Percentiles rank a stretch among this genome's conserved stretches.
These are phyloP conservation scores for Lymantria monacha DNA, from an alignment of 2,888 invertebrate species.

Conservation along the genomic window DNA sequence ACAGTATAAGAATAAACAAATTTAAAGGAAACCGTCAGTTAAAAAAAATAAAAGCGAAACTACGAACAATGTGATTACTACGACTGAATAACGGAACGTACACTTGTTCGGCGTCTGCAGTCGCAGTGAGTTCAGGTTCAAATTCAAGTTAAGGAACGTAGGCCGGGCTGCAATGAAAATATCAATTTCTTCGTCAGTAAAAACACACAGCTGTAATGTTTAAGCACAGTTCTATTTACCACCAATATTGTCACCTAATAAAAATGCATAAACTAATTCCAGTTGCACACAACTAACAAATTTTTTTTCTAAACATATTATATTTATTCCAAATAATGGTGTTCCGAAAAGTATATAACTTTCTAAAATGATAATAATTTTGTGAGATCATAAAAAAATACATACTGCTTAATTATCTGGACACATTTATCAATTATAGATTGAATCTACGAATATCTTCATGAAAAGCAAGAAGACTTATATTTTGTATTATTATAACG, in stretches of 20 bases:
- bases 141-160: conserved; percentile 98
- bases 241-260: neutral
- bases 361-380: too few species aligned
- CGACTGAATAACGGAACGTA: conserved; percentile 83
- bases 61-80: conserved; percentile 58
- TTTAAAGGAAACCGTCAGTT: conserved; percentile 34
- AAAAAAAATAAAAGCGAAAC: conserved; percentile 62
- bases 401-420: too few species aligned
- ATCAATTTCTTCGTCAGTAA: conserved; percentile 52
- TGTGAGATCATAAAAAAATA: too few species aligned
- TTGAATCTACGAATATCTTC: too few species aligned
- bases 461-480: too few species aligned
- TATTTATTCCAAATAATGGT: too few species aligned
- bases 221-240: too few species aligned
- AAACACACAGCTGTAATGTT: conserved; percentile 20
- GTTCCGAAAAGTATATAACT: too few species aligned
- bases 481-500: too few species aligned
- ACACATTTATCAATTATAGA: too few species aligned
- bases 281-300: neutral
- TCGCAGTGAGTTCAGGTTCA: conserved; percentile 95
- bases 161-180: conserved; percentile 95
- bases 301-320: too few species aligned
- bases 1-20: conserved; percentile 30
- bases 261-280: neutral
- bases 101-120: conserved; percentile 94